A percentile compares a stretch with the other conserved stretches of the same genome.
Evolutionary conservation across 2,888 invertebrate genomes (phyloP).

Genomic region (Alitta virens): DNA sequence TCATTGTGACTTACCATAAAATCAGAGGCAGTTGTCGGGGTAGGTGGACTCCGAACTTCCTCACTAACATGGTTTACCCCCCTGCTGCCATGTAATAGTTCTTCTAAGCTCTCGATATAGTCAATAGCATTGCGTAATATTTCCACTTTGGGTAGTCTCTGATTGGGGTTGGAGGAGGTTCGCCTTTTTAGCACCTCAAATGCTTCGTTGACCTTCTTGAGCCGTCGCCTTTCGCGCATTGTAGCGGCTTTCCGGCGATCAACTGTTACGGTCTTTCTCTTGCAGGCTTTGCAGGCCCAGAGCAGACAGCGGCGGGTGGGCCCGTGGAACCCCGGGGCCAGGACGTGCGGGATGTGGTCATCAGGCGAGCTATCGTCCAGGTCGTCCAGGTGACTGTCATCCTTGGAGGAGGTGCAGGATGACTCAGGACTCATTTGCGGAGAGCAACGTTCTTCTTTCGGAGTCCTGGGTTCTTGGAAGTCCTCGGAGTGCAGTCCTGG

Average conservation of each 20-base stretch:
- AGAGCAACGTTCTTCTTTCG: neutral
- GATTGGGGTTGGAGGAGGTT: constrained; percentile 93
- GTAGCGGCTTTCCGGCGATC: constrained; percentile 97
- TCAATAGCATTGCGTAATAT: constrained; percentile 96
- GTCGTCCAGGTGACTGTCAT: constrained; percentile 28
- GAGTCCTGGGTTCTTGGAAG: neutral
- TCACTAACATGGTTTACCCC: neutral
- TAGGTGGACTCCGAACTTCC: neutral
- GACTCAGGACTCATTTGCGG: neutral
- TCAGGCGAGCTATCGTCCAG: constrained; percentile 18
- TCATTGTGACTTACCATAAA: too few species aligned
- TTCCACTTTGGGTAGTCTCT: constrained; percentile 94
- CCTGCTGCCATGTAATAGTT: constrained; percentile 53
- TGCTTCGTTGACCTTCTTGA: constrained; percentile 97
- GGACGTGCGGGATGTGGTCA: constrained; percentile 53
- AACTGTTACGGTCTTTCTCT: constrained; percentile 85
- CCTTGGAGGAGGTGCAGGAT: constrained; percentile 26
- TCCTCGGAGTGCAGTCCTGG: neutral
- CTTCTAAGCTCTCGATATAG: constrained; percentile 76
- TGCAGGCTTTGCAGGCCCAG: constrained; percentile 97
- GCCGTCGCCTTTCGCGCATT: constrained; percentile 83
- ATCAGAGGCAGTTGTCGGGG: too few species aligned
- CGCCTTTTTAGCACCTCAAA: constrained; percentile 91
- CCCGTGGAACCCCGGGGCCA: constrained; percentile 57
- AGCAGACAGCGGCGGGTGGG: constrained; percentile 74